phyloP scores from a whole-genome alignment of 1,140 invertebrate species.

The Atopsyche davidsoni region DNA sequence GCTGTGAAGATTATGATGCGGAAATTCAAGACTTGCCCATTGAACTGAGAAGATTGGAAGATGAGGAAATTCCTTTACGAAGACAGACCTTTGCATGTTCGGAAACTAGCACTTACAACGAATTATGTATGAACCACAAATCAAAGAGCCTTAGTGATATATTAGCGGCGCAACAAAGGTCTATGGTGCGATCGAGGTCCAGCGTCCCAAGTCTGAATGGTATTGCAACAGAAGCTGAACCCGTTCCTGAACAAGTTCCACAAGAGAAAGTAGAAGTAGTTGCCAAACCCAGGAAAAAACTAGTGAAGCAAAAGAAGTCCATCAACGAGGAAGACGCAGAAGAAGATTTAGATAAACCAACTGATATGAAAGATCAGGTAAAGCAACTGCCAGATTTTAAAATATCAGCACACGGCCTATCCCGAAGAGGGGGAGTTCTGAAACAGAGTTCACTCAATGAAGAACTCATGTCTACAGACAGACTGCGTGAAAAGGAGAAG shows the following conservation, averaged over 20 bases:
- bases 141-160: slow-evolving; percentile 78
- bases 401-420: slow-evolving; percentile 40
- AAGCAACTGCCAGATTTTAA: slow-evolving; percentile 57
- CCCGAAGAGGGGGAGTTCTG: slow-evolving; percentile 57
- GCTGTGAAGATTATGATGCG: slow-evolving; percentile 52
- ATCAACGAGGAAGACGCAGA: slow-evolving; percentile 63
- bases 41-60: slow-evolving; percentile 79
- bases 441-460: slow-evolving; percentile 87
- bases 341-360: slow-evolving; percentile 57
- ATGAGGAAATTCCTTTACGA: slow-evolving; percentile 51
- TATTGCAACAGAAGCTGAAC: slow-evolving; percentile 35
- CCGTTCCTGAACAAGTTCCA: slow-evolving; percentile 34
- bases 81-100: slow-evolving; percentile 50
- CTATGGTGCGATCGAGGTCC: slow-evolving; percentile 66
- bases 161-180: slow-evolving; percentile 59
- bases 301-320: slow-evolving; percentile 77
- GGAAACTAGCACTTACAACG: slow-evolving; percentile 41
- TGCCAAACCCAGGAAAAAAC: slow-evolving; percentile 51
- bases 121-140: slow-evolving; percentile 55
- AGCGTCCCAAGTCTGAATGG: slow-evolving; percentile 63
- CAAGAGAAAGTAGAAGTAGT: slow-evolving; percentile 33
- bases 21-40: slow-evolving; percentile 77
- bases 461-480: slow-evolving; percentile 77
- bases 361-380: slow-evolving; percentile 57
- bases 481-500: slow-evolving; percentile 74